Percentiles rank a stretch among this genome's conserved stretches.
phyloP scores from a whole-genome alignment of 2,797 vertebrate genomes.

The Sebastes minor region DNA sequence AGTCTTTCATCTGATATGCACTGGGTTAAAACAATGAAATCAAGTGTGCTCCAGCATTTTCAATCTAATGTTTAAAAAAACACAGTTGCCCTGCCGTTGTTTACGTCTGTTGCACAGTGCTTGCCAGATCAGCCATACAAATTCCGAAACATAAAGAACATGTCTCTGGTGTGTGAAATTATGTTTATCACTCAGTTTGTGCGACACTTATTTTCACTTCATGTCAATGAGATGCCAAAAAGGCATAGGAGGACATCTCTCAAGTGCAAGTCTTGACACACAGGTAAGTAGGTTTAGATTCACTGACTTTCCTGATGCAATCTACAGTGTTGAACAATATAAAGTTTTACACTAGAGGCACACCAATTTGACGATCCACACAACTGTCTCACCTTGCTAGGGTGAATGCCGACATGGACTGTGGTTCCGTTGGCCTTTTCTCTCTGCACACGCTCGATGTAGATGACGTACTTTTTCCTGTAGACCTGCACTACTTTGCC shows the following conservation, averaged over 20 bases:
- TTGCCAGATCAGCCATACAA: background rate
- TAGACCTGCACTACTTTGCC: conserved; percentile 97
- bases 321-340: background rate
- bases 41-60: background rate
- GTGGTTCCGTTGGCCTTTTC: conserved; percentile 97
- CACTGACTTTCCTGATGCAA: background rate
- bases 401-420: conserved; percentile 94
- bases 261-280: background rate
- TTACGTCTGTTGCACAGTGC: background rate
- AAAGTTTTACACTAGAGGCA: background rate
- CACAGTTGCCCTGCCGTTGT: background rate
- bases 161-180: too few relatives aligned
- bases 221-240: background rate
- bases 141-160: background rate
- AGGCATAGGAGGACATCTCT: background rate
- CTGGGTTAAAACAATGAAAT: background rate
- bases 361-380: background rate
- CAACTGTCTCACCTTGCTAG: conserved; percentile 89
- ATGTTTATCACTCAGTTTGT: background rate
- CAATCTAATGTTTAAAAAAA: background rate
- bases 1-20: background rate
- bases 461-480: conserved; percentile 95
- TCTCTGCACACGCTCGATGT: conserved; percentile 94
- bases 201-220: background rate
- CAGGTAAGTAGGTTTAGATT: background rate